These are phyloP conservation scores for Parazoanthus swiftii DNA, from an alignment of 92 coral and sea anemone genomes.

Conservation along the genomic window DNA sequence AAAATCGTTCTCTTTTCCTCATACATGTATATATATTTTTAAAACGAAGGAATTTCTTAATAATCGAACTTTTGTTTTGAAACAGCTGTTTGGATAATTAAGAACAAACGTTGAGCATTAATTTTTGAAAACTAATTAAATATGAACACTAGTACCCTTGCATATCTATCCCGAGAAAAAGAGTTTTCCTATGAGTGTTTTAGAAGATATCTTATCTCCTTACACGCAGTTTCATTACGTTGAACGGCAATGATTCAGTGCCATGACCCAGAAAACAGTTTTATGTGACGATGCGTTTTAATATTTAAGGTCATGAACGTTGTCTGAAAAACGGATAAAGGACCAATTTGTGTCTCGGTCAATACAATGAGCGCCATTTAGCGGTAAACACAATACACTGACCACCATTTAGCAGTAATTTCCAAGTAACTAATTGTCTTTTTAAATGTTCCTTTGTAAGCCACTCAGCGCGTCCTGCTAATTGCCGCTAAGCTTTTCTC, in stretches of 20 bases:
- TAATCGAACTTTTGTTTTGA: slow-evolving; percentile 8
- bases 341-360: not conserved
- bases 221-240: not conserved
- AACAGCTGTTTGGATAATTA: not conserved
- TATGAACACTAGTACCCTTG: not conserved
- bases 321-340: slow-evolving; percentile 6
- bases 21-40: not conserved
- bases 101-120: not conserved
- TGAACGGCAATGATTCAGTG: not conserved
- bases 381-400: not conserved
- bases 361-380: not conserved
- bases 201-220: not conserved
- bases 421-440: not conserved
- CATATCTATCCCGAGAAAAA: not conserved
- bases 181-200: not conserved
- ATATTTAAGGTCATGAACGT: not conserved
- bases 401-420: not conserved
- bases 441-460: slow-evolving; percentile 11
- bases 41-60: slow-evolving; percentile 11
- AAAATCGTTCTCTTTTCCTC: not conserved
- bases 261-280: not conserved
- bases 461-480: not conserved
- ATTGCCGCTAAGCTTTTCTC: not conserved
- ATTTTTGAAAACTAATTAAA: slow-evolving; percentile 1
- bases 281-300: too few species aligned